A percentile compares a stretch with the other conserved stretches of the same genome.
These are phyloP conservation scores for Ditylenchus dipsaci DNA, from an alignment of 1,140 invertebrate species.

Conservation along the genomic window DNA sequence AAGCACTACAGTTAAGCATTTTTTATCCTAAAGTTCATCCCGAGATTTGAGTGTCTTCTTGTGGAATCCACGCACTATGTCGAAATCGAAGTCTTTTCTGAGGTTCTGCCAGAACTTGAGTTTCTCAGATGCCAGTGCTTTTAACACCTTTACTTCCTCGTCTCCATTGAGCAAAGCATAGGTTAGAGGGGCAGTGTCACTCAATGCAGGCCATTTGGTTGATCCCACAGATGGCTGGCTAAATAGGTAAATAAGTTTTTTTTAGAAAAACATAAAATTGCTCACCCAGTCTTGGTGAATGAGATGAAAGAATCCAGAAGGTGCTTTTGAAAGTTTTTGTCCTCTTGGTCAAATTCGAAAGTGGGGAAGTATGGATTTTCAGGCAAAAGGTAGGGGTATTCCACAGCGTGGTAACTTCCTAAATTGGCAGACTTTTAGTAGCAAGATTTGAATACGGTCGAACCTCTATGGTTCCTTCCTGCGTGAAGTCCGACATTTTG, in stretches of 20 bases:
- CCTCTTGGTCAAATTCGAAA: not conserved
- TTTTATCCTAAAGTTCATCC: not conserved
- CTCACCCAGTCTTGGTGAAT: not conserved
- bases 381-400: not conserved
- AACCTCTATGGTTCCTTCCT: too few relatives aligned
- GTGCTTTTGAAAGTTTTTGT: constrained; percentile 1
- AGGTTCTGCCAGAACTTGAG: too few relatives aligned
- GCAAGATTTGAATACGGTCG: too few relatives aligned
- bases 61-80: not conserved
- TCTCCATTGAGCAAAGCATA: not conserved
- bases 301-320: too few relatives aligned
- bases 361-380: too few relatives aligned
- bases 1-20: too few relatives aligned
- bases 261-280: too few relatives aligned
- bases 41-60: not conserved
- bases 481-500: too few relatives aligned
- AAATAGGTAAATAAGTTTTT: too few relatives aligned
- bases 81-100: too few relatives aligned
- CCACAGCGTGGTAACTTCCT: not conserved
- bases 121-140: not conserved
- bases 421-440: not conserved
- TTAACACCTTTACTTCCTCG: not conserved
- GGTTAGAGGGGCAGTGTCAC: not conserved
- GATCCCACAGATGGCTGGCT: too few relatives aligned
- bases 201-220: too few relatives aligned